Evolutionary conservation across 2,888 invertebrate species (phyloP).

Genomic region (Pseudococcus viburni): DNA sequence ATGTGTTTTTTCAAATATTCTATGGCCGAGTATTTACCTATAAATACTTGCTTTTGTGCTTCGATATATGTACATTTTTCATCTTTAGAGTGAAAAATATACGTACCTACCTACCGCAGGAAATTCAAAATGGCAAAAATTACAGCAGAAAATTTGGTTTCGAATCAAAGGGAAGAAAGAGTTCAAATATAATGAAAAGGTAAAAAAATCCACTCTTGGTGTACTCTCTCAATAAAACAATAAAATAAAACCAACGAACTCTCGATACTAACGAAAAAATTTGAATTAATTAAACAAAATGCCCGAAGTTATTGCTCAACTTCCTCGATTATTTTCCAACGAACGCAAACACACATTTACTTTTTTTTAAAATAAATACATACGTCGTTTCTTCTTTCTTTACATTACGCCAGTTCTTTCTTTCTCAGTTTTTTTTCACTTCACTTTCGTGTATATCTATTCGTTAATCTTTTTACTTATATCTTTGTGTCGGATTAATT

Average conservation of each 20-base stretch:
- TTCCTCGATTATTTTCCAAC: conserved; percentile 10
- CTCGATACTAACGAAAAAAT: background rate
- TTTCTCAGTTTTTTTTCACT: background rate
- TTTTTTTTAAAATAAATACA: background rate
- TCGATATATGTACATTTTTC: too few relatives aligned
- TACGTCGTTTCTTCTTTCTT: background rate
- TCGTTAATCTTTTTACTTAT: conserved; percentile 18
- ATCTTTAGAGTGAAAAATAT: too few relatives aligned
- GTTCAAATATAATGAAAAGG: background rate
- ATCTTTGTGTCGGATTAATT: conserved; percentile 16
- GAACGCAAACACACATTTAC: background rate
- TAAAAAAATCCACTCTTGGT: background rate
- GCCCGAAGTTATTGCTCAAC: background rate
- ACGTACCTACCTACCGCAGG: too few relatives aligned
- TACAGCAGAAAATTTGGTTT: too few relatives aligned
- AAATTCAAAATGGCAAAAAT: too few relatives aligned
- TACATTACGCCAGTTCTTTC: background rate
- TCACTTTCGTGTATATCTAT: background rate
- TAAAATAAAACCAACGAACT: background rate
- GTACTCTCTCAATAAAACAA: background rate
- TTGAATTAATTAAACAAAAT: background rate
- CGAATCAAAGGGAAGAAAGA: background rate
- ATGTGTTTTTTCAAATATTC: background rate
- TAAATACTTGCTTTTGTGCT: too few relatives aligned
- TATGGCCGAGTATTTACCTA: too few relatives aligned